phyloP scores from a whole-genome alignment of 2,888 invertebrate genomes.

The Melanophora roralis region DNA sequence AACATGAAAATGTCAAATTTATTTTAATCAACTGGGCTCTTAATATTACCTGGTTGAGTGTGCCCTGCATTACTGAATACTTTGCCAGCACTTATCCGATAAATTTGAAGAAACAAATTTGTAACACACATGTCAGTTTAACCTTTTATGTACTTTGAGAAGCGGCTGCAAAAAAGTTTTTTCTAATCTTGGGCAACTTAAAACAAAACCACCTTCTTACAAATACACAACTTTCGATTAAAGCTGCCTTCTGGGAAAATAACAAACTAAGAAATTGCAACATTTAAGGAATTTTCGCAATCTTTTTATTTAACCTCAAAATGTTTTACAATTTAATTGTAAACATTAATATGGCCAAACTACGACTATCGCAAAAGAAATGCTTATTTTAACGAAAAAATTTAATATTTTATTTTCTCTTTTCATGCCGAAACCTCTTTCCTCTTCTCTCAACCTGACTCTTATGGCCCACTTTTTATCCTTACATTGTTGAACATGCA shows the following conservation, averaged over 20 bases:
- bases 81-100: no score
- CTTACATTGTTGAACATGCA: slow-evolving; percentile 51
- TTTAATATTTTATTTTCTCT: slow-evolving; percentile 3
- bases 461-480: slow-evolving; percentile 37
- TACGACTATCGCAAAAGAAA: neutral
- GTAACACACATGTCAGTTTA: no score
- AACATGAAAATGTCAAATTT: no score
- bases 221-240: neutral
- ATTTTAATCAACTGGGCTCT: no score
- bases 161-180: no score
- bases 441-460: slow-evolving; percentile 18
- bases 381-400: slow-evolving; percentile 16
- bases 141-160: no score
- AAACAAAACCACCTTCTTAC: neutral
- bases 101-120: no score
- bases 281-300: slow-evolving; percentile 42
- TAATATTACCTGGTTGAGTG: no score
- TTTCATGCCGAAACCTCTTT: neutral
- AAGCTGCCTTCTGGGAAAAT: neutral
- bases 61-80: no score
- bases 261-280: no score
- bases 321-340: slow-evolving; percentile 41
- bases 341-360: slow-evolving; percentile 24
- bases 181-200: neutral
- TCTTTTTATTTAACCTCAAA: slow-evolving; percentile 55